A percentile compares a stretch with the other conserved stretches of the same genome.
These are phyloP conservation scores for Amphipoea oculea DNA, from an alignment of 2,888 invertebrate genomes.

Conservation along the genomic window DNA sequence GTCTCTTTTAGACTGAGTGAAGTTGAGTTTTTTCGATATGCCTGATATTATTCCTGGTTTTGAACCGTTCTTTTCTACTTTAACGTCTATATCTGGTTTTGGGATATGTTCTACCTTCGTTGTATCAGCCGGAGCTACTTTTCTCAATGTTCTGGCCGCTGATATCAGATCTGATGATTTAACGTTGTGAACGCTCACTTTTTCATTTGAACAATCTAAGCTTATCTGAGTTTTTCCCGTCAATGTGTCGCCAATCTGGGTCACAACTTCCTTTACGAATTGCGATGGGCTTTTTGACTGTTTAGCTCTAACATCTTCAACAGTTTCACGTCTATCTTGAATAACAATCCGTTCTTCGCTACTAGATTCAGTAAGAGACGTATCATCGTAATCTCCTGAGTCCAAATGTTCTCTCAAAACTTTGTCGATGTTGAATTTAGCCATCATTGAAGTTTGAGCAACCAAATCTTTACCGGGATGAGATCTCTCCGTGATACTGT, in stretches of 20 bases:
- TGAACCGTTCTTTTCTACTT: slow-evolving; percentile 69
- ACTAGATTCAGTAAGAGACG: slow-evolving; percentile 85
- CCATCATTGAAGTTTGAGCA: slow-evolving; percentile 87
- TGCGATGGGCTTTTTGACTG: slow-evolving; percentile 79
- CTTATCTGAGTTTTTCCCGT: slow-evolving; percentile 69
- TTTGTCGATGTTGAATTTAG: slow-evolving; percentile 85
- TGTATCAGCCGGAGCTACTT: slow-evolving; percentile 68
- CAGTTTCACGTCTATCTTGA: slow-evolving; percentile 71
- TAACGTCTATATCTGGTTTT: slow-evolving; percentile 42
- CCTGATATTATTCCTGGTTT: slow-evolving; percentile 83
- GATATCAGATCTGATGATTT: slow-evolving; percentile 80
- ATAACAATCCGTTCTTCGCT: slow-evolving; percentile 83
- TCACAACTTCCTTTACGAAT: slow-evolving; percentile 77
- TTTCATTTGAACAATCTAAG: slow-evolving; percentile 70
- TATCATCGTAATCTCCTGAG: slow-evolving; percentile 84
- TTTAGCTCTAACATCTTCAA: slow-evolving; percentile 68
- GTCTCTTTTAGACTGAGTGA: slow-evolving; percentile 83
- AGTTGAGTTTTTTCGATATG: slow-evolving; percentile 82
- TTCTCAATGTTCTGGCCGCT: slow-evolving; percentile 79
- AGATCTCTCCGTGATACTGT: slow-evolving; percentile 82
- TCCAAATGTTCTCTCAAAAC: slow-evolving; percentile 84
- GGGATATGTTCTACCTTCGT: slow-evolving; percentile 24
- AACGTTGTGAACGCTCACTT: slow-evolving; percentile 80
- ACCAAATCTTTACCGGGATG: slow-evolving; percentile 80
- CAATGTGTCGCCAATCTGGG: slow-evolving; percentile 78